phyloP scores from a whole-genome alignment of 2,113 vertebrate genomes.

The Atherinomorus stipes region DNA sequence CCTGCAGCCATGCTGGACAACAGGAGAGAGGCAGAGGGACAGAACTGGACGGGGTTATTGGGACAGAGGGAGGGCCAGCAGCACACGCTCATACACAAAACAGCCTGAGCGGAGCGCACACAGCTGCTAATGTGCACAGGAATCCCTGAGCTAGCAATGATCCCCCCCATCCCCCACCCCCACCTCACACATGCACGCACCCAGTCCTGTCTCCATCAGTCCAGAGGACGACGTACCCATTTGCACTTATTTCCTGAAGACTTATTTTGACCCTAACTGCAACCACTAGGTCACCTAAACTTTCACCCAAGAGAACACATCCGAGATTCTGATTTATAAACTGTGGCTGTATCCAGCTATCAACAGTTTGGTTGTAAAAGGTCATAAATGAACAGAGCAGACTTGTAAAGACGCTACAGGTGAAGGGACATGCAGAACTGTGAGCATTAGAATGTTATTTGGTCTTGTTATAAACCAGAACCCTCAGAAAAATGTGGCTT shows the following conservation, averaged over 20 bases:
- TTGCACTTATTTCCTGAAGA: background rate
- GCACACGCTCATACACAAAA: conserved; percentile 33
- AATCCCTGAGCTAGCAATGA: conserved; percentile 78
- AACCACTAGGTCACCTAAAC: background rate
- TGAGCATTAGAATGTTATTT: too few species aligned
- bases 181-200: background rate
- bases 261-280: background rate
- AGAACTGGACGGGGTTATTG: conserved; percentile 30
- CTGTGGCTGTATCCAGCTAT: too few species aligned
- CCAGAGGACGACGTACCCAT: background rate
- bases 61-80: conserved; percentile 25
- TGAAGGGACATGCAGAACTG: too few species aligned
- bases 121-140: conserved; percentile 76
- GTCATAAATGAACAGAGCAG: too few species aligned
- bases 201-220: background rate
- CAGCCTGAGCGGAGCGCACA: conserved; percentile 38
- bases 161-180: conserved; percentile 40
- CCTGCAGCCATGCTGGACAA: conserved; percentile 61
- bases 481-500: too few species aligned
- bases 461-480: too few species aligned
- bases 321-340: too few species aligned
- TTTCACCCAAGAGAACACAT: too few species aligned
- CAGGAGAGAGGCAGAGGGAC: conserved; percentile 25
- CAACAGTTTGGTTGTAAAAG: too few species aligned
- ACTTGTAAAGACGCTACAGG: too few species aligned